Conservation (phyloP, 2,797 vertebrate genomes). For the Uromys caudimaculatus region DNA sequence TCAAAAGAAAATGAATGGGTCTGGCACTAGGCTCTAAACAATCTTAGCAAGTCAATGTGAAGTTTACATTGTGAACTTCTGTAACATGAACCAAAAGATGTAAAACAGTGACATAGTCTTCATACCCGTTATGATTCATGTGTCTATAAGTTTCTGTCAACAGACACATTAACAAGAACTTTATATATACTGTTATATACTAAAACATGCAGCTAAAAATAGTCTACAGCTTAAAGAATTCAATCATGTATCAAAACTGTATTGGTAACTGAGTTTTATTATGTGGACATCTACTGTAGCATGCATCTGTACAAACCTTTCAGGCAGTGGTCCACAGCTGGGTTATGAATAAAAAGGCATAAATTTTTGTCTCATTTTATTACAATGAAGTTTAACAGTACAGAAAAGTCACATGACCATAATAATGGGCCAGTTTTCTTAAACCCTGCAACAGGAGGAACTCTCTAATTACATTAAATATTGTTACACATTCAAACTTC, state of each 20-base stretch:
- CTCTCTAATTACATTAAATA: slow-evolving; percentile 93
- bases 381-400: slow-evolving; percentile 97
- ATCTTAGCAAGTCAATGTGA: slow-evolving; percentile 26
- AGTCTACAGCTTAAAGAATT: slow-evolving; percentile 82
- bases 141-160: slow-evolving; percentile 64
- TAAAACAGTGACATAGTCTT: slow-evolving; percentile 56
- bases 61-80: slow-evolving; percentile 70
- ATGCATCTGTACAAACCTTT: slow-evolving; percentile 96
- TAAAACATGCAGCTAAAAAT: slow-evolving; percentile 83
- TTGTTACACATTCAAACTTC: slow-evolving; percentile 89
- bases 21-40: slow-evolving; percentile 83
- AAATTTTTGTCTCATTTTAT: slow-evolving; percentile 97
- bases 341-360: slow-evolving; percentile 96
- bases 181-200: slow-evolving; percentile 70
- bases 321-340: slow-evolving; percentile 92
- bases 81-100: slow-evolving; percentile 73
- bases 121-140: slow-evolving; percentile 2
- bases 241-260: slow-evolving; percentile 85
- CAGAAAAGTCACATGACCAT: slow-evolving; percentile 95
- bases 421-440: slow-evolving; percentile 90
- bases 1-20: slow-evolving; percentile 73
- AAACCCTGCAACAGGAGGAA: slow-evolving; percentile 94
- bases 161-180: slow-evolving; percentile 62
- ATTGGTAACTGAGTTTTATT: slow-evolving; percentile 83
- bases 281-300: slow-evolving; percentile 87